phyloP scores from a whole-genome alignment of 2,797 vertebrate species.

The Helostoma temminkii region DNA sequence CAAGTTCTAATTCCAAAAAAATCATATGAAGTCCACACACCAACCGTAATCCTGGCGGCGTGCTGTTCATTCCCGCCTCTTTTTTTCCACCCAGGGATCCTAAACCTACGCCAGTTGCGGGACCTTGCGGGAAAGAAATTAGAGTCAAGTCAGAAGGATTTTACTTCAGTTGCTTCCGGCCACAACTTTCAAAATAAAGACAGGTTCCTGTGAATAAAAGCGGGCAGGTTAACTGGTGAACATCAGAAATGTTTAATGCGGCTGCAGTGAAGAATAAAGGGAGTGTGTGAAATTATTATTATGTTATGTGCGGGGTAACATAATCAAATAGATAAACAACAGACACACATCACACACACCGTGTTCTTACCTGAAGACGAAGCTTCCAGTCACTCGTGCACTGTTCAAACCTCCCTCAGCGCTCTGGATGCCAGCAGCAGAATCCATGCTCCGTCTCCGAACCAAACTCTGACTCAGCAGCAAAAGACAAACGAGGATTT shows the following conservation, averaged over 20 bases:
- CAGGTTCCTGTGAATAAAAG: neutral
- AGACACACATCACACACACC: no score
- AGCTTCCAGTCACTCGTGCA: neutral
- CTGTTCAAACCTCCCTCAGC: no score
- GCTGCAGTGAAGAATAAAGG: no score
- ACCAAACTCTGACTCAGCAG: neutral
- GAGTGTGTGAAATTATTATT: no score
- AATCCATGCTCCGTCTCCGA: neutral
- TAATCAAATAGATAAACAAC: no score
- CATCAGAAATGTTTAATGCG: neutral
- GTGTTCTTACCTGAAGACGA: neutral
- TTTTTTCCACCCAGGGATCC: conserved; percentile 67
- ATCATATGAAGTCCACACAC: conserved; percentile 78
- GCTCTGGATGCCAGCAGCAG: neutral
- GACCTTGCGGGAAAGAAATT: conserved; percentile 31
- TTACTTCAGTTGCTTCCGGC: conserved; percentile 10
- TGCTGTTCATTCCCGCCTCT: conserved; percentile 82
- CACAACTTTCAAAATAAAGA: conserved; percentile 44
- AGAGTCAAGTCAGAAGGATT: conserved; percentile 19
- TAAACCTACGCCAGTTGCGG: conserved; percentile 64
- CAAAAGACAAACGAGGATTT: no score
- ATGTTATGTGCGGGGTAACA: no score
- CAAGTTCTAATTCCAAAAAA: conserved; percentile 26
- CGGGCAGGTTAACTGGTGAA: neutral
- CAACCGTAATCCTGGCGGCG: conserved; percentile 86